These are phyloP conservation scores for Regulus satrapa DNA, from an alignment of 2,113 vertebrate genomes.

Conservation along the genomic window DNA sequence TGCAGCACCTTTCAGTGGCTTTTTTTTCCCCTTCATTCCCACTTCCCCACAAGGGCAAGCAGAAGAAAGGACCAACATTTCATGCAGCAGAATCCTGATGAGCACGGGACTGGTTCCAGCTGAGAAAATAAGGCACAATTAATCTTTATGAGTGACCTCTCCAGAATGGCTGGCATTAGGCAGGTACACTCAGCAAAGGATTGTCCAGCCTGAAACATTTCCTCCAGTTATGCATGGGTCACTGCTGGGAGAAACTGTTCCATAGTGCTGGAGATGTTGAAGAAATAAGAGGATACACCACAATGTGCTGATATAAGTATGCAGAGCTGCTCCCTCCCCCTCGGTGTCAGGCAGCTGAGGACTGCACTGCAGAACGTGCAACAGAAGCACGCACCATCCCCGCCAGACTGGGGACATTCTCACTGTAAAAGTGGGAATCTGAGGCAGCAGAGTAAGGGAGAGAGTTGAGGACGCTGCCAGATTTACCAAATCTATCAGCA, in stretches of 20 bases:
- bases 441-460: background rate
- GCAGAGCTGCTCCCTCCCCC: background rate
- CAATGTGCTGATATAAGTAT: background rate
- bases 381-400: background rate
- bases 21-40: background rate
- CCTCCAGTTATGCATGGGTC: background rate
- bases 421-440: background rate
- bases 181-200: background rate
- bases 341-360: background rate
- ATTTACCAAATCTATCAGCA: background rate
- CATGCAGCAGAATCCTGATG: background rate
- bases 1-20: background rate
- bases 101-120: background rate
- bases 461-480: background rate
- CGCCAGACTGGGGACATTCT: background rate
- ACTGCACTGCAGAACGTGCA: background rate
- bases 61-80: background rate
- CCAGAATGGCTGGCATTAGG: background rate
- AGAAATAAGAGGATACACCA: background rate
- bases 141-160: background rate
- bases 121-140: background rate
- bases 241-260: background rate
- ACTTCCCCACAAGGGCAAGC: background rate
- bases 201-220: background rate
- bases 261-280: background rate